phyloP scores from a whole-genome alignment of 2,113 vertebrate species.

The Ammodytes marinus region DNA sequence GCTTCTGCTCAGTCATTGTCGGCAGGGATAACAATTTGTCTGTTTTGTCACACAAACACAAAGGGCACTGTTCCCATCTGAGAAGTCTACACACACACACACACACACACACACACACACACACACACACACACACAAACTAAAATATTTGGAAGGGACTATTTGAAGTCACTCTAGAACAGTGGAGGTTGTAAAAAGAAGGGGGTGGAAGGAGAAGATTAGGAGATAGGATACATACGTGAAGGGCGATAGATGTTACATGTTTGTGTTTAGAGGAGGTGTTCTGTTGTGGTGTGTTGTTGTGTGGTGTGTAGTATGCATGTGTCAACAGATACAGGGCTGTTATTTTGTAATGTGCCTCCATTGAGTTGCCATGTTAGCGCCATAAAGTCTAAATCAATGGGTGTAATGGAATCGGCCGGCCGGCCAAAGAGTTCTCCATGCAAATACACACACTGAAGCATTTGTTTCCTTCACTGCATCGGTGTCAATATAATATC shows the following conservation, averaged over 20 bases:
- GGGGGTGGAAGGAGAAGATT: neutral
- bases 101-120: conserved; percentile 8
- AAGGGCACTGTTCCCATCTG: conserved; percentile 51
- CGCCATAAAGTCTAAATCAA: neutral
- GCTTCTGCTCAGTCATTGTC: conserved; percentile 46
- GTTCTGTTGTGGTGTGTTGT: no score
- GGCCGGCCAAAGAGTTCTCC: neutral
- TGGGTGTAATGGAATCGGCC: neutral
- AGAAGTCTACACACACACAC: conserved; percentile 8
- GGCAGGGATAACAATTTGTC: conserved; percentile 21
- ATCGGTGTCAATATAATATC: neutral
- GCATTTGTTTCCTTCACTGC: neutral
- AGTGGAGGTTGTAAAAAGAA: neutral
- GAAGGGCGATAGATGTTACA: neutral
- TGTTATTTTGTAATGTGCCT: neutral
- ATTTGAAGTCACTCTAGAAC: neutral
- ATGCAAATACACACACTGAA: conserved; percentile 28
- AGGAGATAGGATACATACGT: neutral
- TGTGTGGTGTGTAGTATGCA: neutral
- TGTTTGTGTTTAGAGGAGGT: neutral
- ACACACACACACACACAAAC: neutral
- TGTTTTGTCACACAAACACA: conserved; percentile 50
- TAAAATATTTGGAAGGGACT: neutral
- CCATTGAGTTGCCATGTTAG: neutral
- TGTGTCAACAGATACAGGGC: neutral